These are phyloP conservation scores for Eustalomyia histrio DNA, from an alignment of 2,888 invertebrate species.

Conservation along the genomic window DNA sequence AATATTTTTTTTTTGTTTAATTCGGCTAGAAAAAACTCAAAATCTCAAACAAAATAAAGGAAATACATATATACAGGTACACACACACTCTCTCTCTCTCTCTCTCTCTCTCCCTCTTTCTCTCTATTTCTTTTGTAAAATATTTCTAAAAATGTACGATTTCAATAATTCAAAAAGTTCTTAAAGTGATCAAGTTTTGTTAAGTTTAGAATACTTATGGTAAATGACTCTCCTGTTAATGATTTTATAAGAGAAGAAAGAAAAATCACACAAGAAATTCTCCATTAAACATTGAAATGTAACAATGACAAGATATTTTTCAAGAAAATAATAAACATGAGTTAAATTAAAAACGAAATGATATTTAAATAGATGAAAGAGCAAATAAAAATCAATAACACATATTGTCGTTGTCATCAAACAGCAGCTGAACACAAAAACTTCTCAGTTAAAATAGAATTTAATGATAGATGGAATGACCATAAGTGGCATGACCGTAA, in stretches of 20 bases:
- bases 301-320: background rate
- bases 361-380: conserved; percentile 34
- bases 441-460: conserved; percentile 13
- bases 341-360: conserved; percentile 15
- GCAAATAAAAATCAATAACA: conserved; percentile 34
- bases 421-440: conserved; percentile 24
- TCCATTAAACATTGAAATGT: background rate
- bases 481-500: conserved; percentile 64
- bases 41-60: conserved; percentile 33
- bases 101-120: conserved; percentile 11
- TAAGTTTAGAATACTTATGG: conserved; percentile 24
- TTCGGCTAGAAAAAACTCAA: conserved; percentile 56
- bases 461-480: conserved; percentile 73
- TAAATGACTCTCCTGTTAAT: background rate
- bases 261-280: conserved; percentile 14
- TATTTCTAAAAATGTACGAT: background rate
- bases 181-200: conserved; percentile 11
- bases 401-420: conserved; percentile 34
- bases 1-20: conserved; percentile 25
- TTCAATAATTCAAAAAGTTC: conserved; percentile 4
- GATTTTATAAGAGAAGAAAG: no score
- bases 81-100: conserved; percentile 34
- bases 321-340: conserved; percentile 2
- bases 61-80: conserved; percentile 43
- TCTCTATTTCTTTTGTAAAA: background rate